Evolutionary conservation across 2,888 invertebrate genomes (phyloP).

Genomic region (Drosophila bunnanda): DNA sequence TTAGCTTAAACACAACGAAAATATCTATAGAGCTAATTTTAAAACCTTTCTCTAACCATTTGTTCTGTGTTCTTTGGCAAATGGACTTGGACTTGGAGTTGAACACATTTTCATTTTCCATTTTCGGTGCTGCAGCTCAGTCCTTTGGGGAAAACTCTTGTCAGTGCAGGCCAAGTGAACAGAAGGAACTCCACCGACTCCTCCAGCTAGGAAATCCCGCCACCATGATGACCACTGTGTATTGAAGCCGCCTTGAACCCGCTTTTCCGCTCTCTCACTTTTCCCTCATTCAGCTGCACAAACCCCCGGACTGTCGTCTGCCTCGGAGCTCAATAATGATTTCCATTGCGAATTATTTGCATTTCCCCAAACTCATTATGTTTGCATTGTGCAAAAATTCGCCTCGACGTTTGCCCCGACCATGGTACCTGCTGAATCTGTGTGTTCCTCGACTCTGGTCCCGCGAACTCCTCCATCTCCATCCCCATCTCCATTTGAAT

Average conservation of each 20-base stretch:
- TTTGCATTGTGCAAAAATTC: constrained; percentile 67
- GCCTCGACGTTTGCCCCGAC: constrained; percentile 26
- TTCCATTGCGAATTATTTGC: constrained; percentile 73
- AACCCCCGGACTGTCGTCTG: constrained; percentile 39
- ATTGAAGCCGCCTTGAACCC: constrained; percentile 7
- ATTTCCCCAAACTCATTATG: constrained; percentile 75
- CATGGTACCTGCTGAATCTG: constrained; percentile 38
- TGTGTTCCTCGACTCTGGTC: neutral
- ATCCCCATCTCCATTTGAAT: constrained; percentile 6
- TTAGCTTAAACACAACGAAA: too few species aligned
- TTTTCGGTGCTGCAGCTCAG: constrained; percentile 22
- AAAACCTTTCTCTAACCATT: neutral
- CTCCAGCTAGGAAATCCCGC: neutral
- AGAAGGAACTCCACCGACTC: constrained; percentile 11
- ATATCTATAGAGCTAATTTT: neutral
- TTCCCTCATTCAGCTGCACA: constrained; percentile 1
- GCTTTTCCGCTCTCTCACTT: constrained; percentile 15
- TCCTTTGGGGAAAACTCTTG: constrained; percentile 21
- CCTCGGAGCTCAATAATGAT: constrained; percentile 72
- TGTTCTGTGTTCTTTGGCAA: constrained; percentile 5
- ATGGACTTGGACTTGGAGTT: constrained; percentile 13
- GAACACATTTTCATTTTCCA: constrained; percentile 25
- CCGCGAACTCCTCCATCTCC: neutral
- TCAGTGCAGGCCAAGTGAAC: constrained; percentile 20
- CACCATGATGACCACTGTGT: constrained; percentile 47